Conservation (phyloP, 2,797 vertebrate genomes). For the Babyrousa celebensis region DNA sequence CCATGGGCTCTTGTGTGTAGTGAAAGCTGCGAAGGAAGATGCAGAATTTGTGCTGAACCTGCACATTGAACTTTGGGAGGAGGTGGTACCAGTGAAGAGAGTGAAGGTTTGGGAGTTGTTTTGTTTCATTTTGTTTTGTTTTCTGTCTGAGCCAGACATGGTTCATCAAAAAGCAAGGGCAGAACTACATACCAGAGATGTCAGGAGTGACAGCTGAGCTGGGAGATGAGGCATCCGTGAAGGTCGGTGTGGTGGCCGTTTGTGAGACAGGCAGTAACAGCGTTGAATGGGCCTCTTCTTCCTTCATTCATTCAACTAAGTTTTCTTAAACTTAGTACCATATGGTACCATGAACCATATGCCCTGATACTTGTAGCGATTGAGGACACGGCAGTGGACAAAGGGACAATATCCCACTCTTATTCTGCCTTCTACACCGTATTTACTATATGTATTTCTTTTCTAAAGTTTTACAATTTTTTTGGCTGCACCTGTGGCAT, state of each 20-base stretch:
- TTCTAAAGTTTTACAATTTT: background rate
- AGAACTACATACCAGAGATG: background rate
- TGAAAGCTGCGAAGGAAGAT: background rate
- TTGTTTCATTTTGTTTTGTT: background rate
- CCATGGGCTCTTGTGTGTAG: background rate
- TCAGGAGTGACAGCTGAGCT: too few relatives aligned
- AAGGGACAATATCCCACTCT: background rate
- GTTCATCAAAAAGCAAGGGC: too few relatives aligned
- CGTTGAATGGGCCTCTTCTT: background rate
- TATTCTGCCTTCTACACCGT: background rate
- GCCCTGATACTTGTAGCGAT: background rate
- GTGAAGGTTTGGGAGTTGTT: background rate
- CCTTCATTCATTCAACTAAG: background rate
- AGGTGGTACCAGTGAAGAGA: background rate
- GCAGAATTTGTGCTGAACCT: too few relatives aligned
- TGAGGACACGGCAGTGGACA: background rate
- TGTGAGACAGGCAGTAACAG: background rate
- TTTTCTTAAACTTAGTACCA: too few relatives aligned
- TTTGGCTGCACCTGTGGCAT: too few relatives aligned
- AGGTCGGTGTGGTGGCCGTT: background rate
- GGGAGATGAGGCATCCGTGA: background rate
- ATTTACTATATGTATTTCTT: background rate
- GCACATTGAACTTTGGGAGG: too few relatives aligned
- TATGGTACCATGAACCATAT: background rate
- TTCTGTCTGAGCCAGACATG: background rate